Base-by-base conservation (phyloP, 92 coral and sea anemone species). In the Paragorgia papillata region DNA sequence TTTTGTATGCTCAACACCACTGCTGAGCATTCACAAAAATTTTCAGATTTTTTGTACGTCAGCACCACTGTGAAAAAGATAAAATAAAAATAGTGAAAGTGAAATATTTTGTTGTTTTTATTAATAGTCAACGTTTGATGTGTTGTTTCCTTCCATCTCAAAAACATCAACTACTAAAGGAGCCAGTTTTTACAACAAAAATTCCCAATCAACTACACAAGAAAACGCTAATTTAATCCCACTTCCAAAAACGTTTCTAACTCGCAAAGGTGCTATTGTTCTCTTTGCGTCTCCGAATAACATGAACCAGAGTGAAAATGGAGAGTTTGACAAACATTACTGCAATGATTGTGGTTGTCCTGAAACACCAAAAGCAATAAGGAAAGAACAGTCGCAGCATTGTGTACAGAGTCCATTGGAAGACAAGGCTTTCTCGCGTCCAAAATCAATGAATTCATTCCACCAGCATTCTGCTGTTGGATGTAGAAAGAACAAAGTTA, bases 201-300 rank as follows among this genome's bases (percentile, higher is more conserved):
- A 22, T 13, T 6, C 30, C 15, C 10, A 19, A 49, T 1, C 44
- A 21, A 19, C 25, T 34, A 49, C n/a, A 0, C 43, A 0, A 17
- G 55, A 46, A 7, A 32, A 46, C 3, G 40, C 44, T 28, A 33
- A 44, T 1, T 25, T 8, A 24, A 27, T 48, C 22, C 37, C 44
- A 49, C 89, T 93, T 1, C 97, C 97, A 44, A 93, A 91, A 84
- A 93, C 97, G 4, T 93, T 73, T 73, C 88, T 90, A 13, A 93
- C 97, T 44, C 94, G 97, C 33, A 93, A 90, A 58, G 97, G 97
- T 65, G 97, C 97, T 0, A 82, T 93, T 59, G 76, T 93, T 7
- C 85, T 93, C 39, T 93, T 91, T 64, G 89, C 97, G 22, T 92
- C 96, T 48, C 82, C 82, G 22, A 92, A 89, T 43, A 86, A 84